Evolutionary conservation across 1,140 invertebrate genomes (phyloP), one percentile per base, ranked within the genome.

Genomic region (Rhizoglyphus robini): DNA sequence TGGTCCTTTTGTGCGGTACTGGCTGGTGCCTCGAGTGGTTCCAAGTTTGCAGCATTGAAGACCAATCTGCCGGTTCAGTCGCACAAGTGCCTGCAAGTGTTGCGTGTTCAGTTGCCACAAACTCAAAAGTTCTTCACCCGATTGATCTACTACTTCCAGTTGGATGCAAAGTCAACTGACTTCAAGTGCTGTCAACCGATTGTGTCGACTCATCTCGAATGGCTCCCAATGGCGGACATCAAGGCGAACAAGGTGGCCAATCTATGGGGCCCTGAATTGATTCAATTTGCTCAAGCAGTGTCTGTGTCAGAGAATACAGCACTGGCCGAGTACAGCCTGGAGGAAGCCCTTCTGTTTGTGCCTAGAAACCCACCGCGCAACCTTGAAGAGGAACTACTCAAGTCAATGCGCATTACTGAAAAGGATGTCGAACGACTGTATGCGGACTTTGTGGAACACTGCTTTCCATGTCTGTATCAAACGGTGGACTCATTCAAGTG

Each of bases 311-410:
- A 8, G 4, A 20, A 8, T 8, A n/a, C 5, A 27, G 29, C 4
- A 4, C n/a, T n/a, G n/a, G 31, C 8, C 29, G 64, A 65, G 29
- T 61, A 41, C 23, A 41, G 32, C n/a, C 25, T 65, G 5, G 47
- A 54, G 11, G 36, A 66, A 4, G 65, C 59, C 3, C 27, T 66
- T 3, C 27, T 4, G n/a, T 66, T 20, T 29, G n/a, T 65, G 13
- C 65, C 65, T 5, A 31, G 62, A n/a, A 46, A 65, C 20, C 58
- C 58, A 18, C 58, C 65, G 4, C 32, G 65, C n/a, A 65, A 20
- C 20, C 18, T 25, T n/a, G 30, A 65, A 23, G 65, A 66, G 30
- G 36, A 66, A n/a, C n/a, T n/a, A n/a, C n/a, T n/a, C n/a, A n/a
- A n/a, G n/a, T n/a, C n/a, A n/a, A n/a, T n/a, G n/a, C n/a, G n/a